Base-by-base conservation (phyloP, 2,113 vertebrate species). In the Xenus cinereus region DNA sequence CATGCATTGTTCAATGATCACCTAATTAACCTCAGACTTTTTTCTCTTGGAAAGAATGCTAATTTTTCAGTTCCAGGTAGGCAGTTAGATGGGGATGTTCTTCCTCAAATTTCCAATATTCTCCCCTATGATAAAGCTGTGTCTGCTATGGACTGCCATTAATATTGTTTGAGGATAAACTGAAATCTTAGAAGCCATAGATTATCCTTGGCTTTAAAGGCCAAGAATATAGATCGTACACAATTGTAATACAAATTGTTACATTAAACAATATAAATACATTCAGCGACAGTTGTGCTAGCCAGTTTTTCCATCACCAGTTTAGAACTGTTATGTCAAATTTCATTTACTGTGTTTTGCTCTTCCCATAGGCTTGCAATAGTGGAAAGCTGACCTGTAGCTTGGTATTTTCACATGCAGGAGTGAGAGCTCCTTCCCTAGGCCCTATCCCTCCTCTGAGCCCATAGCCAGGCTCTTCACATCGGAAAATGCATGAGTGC, bases 51-150 rank as follows among this genome's bases (percentile, higher is more conserved):
- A 37, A 87, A 75, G 75, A 84, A 87, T 1, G 17, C 18, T 95
- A 28, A 90, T 96, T 96, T 96, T 46, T 87, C 89, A 62, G 62
- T 92, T 92, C 53, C 35, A 82, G 68, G 26, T 82, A 90, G 77
- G 67, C 79, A 62, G 78, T 91, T 80, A 89, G 64, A 78, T 74
- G 62, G 76, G 89, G 63, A 60, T 78, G 14, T 28, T 89, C 74
- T 50, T 77, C 59, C 80, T 93, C 72, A 83, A 71, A 91, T 91
- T 89, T 90, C 62, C 51, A 73, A 3, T 72, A 35, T 75, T 89
- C 8, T 84, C 7, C n/a, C 27, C 12, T 89, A 48, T 68, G 30
- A 62, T 51, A 71, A 53, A 97, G 39, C 75, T 72, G 23, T 74
- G 74, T 87, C 56, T 89, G 56, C 53, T 93, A 11, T 53, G 45